Evolutionary conservation across 2,888 invertebrate species (phyloP).

Genomic region (Chrysina gloriosa): DNA sequence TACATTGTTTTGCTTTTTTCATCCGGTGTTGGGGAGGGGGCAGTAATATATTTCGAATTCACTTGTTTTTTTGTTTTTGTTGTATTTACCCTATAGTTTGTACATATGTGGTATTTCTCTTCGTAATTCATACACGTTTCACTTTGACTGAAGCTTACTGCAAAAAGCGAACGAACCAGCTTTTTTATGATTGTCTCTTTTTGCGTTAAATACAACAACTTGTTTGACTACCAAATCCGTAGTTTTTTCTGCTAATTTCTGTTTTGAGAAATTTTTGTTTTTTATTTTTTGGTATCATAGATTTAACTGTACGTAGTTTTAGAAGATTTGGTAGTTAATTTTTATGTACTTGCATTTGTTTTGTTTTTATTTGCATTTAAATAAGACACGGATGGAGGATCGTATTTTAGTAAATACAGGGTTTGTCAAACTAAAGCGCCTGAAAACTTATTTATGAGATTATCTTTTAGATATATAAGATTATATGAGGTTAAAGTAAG

Average conservation of each 20-base stretch:
- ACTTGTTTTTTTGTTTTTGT: not conserved
- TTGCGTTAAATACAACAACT: not conserved
- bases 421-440: too few relatives aligned
- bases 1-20: slow-evolving; percentile 21
- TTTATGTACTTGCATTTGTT: slow-evolving; percentile 16
- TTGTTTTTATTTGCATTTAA: not conserved
- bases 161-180: slow-evolving; percentile 23
- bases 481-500: too few relatives aligned
- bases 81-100: not conserved
- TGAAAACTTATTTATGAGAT: too few relatives aligned
- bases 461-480: too few relatives aligned
- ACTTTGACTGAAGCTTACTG: slow-evolving; percentile 3
- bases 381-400: not conserved
- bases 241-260: not conserved
- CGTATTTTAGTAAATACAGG: too few relatives aligned
- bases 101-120: not conserved
- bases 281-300: not conserved
- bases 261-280: slow-evolving; percentile 1
- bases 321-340: slow-evolving; percentile 29
- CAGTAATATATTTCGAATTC: slow-evolving; percentile 20
- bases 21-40: slow-evolving; percentile 31
- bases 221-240: slow-evolving; percentile 39
- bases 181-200: slow-evolving; percentile 6
- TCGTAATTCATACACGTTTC: too few relatives aligned
- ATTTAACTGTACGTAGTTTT: slow-evolving; percentile 4